Evolutionary conservation across 2,888 invertebrate species (phyloP).

Genomic region (Creontiades dilutus): DNA sequence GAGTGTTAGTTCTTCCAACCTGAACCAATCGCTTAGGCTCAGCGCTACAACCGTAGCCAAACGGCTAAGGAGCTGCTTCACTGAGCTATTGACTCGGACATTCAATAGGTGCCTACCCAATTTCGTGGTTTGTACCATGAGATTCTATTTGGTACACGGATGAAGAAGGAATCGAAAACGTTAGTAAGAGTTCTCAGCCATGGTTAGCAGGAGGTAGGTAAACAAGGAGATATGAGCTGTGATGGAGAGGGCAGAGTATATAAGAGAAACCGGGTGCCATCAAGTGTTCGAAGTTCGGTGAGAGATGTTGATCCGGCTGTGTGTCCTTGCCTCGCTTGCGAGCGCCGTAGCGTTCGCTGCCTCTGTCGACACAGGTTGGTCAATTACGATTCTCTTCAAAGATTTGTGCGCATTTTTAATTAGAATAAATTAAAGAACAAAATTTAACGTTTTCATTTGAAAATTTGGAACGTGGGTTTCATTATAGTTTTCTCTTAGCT

Average conservation of each 20-base stretch:
- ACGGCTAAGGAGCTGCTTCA: no score
- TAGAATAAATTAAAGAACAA: neutral
- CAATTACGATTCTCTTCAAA: neutral
- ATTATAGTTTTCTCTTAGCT: no score
- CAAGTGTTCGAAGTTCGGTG: constrained; percentile 14
- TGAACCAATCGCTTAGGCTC: no score
- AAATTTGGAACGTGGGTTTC: no score
- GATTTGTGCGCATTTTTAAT: no score
- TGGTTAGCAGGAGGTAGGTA: constrained; percentile 21
- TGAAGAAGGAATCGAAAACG: constrained; percentile 1
- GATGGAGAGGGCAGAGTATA: constrained; percentile 35
- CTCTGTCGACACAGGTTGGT: constrained; percentile 54
- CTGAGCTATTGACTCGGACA: no score
- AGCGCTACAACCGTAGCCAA: no score
- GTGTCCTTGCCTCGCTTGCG: constrained; percentile 49
- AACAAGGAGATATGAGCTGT: constrained; percentile 6
- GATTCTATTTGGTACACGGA: neutral
- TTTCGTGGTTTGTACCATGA: no score
- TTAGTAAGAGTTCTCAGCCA: neutral
- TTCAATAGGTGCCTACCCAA: no score
- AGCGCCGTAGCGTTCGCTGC: constrained; percentile 51
- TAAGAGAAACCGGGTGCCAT: constrained; percentile 38
- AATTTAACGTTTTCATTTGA: neutral
- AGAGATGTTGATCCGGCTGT: constrained; percentile 58
- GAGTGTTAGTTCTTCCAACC: no score